These are phyloP conservation scores for Bembecia ichneumoniformis DNA, from an alignment of 2,888 invertebrate genomes.

Conservation along the genomic window DNA sequence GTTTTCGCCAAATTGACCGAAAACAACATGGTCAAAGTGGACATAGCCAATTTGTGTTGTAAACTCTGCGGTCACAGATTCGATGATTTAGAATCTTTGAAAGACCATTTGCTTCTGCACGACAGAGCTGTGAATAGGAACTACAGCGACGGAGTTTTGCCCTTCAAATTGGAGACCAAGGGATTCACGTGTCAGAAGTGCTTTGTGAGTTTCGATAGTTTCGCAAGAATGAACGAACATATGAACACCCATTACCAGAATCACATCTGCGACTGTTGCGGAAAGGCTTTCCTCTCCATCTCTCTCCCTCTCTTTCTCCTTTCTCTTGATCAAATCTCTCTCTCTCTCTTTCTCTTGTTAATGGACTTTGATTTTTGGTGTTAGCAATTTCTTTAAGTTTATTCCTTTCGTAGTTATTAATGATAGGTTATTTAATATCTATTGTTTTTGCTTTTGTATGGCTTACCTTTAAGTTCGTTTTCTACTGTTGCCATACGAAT, in stretches of 20 bases:
- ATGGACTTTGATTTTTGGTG: too few species aligned
- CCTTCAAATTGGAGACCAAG: constrained; percentile 44
- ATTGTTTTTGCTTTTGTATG: too few species aligned
- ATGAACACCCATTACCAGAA: constrained; percentile 60
- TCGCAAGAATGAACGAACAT: constrained; percentile 52
- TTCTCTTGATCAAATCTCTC: too few species aligned
- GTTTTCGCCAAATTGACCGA: constrained; percentile 54
- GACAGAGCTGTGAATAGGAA: constrained; percentile 28
- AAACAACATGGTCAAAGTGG: constrained; percentile 63
- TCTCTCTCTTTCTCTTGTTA: too few species aligned
- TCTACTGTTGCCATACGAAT: too few species aligned
- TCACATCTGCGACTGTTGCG: constrained; percentile 55
- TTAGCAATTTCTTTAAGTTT: too few species aligned
- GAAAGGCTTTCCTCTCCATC: constrained; percentile 57
- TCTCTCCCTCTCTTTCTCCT: too few species aligned
- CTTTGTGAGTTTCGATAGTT: constrained; percentile 30
- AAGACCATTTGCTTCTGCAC: constrained; percentile 42
- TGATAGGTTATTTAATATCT: too few species aligned
- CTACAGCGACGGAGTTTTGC: constrained; percentile 54
- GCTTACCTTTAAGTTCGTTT: too few species aligned
- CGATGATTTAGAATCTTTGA: constrained; percentile 34
- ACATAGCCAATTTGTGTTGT: constrained; percentile 43
- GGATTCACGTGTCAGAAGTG: constrained; percentile 50
- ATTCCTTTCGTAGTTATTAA: too few species aligned
- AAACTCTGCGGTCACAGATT: constrained; percentile 35